A percentile compares a stretch with the other conserved stretches of the same genome.
phyloP scores from a whole-genome alignment of 37 sponge, comb jelly and placozoan species.

The Petrosia ficiformis region DNA sequence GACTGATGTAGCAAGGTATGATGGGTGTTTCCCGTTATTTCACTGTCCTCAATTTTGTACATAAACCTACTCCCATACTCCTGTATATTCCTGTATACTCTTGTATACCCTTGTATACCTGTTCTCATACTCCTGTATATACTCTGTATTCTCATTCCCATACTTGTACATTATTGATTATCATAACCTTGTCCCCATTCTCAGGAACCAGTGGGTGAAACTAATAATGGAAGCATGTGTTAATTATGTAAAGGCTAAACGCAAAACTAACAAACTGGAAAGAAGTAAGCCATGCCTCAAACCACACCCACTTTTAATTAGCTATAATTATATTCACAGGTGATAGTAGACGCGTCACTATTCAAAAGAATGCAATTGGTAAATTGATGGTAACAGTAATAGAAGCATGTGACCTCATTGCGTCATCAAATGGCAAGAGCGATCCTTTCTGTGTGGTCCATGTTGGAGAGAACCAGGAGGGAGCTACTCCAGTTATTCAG shows the following conservation, averaged over 20 bases:
- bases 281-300: too few relatives aligned
- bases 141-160: too few relatives aligned
- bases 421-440: slow-evolving; percentile 56
- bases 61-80: too few relatives aligned
- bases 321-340: not conserved
- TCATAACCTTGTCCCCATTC: not conserved
- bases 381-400: slow-evolving; percentile 38
- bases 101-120: too few relatives aligned
- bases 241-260: slow-evolving; percentile 44
- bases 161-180: too few relatives aligned
- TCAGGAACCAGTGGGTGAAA: slow-evolving; percentile 62
- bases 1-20: slow-evolving; percentile 35
- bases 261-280: slow-evolving; percentile 30
- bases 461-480: slow-evolving; percentile 49
- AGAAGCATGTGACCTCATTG: slow-evolving; percentile 63
- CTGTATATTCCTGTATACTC: too few relatives aligned
- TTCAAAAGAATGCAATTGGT: not conserved
- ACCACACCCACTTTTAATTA: not conserved
- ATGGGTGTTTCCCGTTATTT: too few relatives aligned
- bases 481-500: slow-evolving; percentile 52
- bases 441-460: slow-evolving; percentile 80
- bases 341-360: not conserved
- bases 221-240: slow-evolving; percentile 35
- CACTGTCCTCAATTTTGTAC: too few relatives aligned
- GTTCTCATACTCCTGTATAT: too few relatives aligned